A percentile compares a stretch with the other conserved stretches of the same genome.
Evolutionary conservation across 2,888 invertebrate species (phyloP).

Genomic region (Ramazzottius varieornatus): DNA sequence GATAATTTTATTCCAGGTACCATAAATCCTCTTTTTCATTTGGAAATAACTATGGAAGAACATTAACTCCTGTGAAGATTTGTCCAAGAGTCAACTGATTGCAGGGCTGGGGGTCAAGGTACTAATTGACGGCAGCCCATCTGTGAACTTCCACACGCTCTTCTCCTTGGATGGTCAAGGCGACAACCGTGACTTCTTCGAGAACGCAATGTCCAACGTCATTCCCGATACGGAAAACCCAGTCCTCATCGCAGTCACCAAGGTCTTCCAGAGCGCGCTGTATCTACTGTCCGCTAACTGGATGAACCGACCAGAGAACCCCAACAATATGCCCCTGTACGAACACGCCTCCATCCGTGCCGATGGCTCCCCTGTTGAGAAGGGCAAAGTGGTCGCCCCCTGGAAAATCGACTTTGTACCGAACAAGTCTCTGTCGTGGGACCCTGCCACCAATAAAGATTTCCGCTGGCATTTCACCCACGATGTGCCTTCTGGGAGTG

Average conservation of each 20-base stretch:
- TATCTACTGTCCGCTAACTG: neutral
- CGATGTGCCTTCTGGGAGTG: neutral
- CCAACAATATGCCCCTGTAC: neutral
- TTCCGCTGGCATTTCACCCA: neutral
- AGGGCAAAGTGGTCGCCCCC: neutral
- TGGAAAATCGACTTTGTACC: neutral
- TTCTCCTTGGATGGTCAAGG: neutral
- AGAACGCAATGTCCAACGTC: neutral
- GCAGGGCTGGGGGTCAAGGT: neutral
- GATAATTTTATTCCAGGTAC: too few relatives aligned
- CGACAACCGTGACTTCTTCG: neutral
- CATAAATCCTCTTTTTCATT: too few relatives aligned
- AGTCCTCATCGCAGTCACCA: neutral
- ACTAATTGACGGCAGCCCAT: neutral
- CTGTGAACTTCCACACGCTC: neutral
- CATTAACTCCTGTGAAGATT: too few relatives aligned
- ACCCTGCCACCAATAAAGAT: neutral
- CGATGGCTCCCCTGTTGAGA: neutral
- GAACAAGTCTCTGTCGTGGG: neutral
- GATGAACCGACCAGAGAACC: neutral
- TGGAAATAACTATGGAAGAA: too few relatives aligned
- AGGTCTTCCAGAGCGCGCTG: neutral
- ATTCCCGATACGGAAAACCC: neutral
- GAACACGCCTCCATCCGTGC: neutral
- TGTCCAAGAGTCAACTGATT: neutral